phyloP scores from a whole-genome alignment of 2,888 invertebrate genomes.

The Peribatodes rhomboidaria region DNA sequence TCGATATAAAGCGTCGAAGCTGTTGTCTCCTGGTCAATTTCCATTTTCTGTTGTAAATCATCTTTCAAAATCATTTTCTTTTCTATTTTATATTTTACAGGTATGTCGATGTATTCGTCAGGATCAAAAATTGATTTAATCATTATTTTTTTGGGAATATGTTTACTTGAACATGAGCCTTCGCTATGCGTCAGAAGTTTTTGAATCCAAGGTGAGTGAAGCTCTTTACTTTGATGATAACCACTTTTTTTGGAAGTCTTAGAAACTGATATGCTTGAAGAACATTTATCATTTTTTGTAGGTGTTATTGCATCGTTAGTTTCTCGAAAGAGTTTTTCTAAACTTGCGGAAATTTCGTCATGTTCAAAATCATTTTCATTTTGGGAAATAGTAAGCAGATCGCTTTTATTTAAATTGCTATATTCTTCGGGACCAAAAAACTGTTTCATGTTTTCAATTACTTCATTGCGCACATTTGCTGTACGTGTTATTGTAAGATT shows the following conservation, averaged over 20 bases:
- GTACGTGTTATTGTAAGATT: not conserved
- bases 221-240: conserved; percentile 56
- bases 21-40: not conserved
- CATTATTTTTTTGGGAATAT: conserved; percentile 5
- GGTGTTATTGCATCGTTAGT: conserved; percentile 15
- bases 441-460: conserved; percentile 9
- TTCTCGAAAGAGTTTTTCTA: conserved; percentile 34
- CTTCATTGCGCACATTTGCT: not conserved
- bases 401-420: not conserved
- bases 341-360: conserved; percentile 32
- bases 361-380: conserved; percentile 32
- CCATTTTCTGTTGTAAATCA: not conserved
- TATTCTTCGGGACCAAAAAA: conserved; percentile 8
- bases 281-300: not conserved
- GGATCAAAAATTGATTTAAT: not conserved
- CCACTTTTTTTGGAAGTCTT: not conserved
- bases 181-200: conserved; percentile 64
- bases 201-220: conserved; percentile 73
- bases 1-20: not conserved
- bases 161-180: conserved; percentile 47
- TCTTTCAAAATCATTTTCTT: not conserved
- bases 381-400: conserved; percentile 11
- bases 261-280: not conserved
- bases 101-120: conserved; percentile 6
- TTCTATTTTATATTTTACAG: not conserved